These are phyloP conservation scores for Drosophila putrida DNA, from an alignment of 2,888 invertebrate genomes.

Conservation along the genomic window DNA sequence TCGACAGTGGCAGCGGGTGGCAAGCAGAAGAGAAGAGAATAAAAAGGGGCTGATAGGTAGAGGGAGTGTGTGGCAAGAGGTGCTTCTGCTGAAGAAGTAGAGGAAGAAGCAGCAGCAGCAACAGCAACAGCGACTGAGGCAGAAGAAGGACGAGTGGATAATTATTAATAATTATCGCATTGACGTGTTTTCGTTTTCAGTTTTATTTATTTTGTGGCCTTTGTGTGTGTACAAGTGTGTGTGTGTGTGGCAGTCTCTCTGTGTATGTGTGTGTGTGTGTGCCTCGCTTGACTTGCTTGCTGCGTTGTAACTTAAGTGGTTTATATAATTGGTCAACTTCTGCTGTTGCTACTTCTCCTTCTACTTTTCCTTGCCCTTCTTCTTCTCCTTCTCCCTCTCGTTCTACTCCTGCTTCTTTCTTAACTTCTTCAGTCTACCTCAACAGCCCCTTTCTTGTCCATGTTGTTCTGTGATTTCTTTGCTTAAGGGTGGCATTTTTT, in stretches of 20 bases:
- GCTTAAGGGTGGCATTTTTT: constrained; percentile 41
- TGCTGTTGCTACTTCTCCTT: constrained; percentile 43
- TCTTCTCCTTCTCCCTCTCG: background rate
- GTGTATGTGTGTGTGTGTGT: constrained; percentile 26
- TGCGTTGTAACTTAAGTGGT: constrained; percentile 71
- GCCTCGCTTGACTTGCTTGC: constrained; percentile 49
- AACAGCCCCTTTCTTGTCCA: constrained; percentile 8
- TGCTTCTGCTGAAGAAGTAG: background rate
- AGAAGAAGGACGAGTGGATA: constrained; percentile 81
- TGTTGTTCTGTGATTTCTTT: constrained; percentile 34
- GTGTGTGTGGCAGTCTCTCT: constrained; percentile 8
- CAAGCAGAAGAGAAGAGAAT: background rate
- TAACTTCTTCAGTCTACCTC: background rate
- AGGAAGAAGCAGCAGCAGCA: constrained; percentile 10
- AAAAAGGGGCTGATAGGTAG: background rate
- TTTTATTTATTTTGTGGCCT: constrained; percentile 51
- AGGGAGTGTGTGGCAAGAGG: constrained; percentile 11
- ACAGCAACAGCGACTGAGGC: constrained; percentile 18
- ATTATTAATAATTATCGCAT: constrained; percentile 82
- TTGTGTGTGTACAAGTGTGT: constrained; percentile 16
- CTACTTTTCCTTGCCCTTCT: background rate
- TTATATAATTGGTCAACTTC: constrained; percentile 78
- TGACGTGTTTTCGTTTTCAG: constrained; percentile 80
- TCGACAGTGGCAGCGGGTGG: constrained; percentile 33
- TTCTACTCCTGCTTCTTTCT: background rate